Conservation (phyloP, 1,140 invertebrate species). For the Cotesia typhae region DNA sequence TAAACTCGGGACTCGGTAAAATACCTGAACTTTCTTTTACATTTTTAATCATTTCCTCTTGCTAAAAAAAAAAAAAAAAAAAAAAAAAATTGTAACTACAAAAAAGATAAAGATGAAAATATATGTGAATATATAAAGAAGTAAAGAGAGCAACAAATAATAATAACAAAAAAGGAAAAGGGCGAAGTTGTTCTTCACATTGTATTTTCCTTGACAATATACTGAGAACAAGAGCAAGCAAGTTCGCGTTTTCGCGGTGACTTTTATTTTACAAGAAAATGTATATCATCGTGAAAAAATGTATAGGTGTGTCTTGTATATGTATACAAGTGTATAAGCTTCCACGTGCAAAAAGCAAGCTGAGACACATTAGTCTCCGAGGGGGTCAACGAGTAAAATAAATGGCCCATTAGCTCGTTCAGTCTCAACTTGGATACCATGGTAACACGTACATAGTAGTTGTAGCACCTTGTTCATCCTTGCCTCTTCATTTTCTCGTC, state of each 20-base stretch:
- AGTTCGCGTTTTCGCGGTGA: conserved; percentile 7
- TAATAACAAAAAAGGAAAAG: conserved; percentile 1
- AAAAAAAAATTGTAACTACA: neutral
- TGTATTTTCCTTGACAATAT: conserved; percentile 14
- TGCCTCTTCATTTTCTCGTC: conserved; percentile 11
- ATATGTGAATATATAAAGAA: neutral
- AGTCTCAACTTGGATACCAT: conserved; percentile 33
- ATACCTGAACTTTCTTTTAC: conserved; percentile 23
- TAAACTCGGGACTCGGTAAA: neutral
- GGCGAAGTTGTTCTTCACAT: neutral
- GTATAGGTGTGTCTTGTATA: neutral
- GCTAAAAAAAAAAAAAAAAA: conserved; percentile 5
- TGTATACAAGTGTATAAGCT: conserved; percentile 24
- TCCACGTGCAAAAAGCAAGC: conserved; percentile 44
- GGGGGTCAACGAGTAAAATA: conserved; percentile 56
- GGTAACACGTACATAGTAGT: neutral
- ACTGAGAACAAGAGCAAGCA: neutral
- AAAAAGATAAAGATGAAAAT: conserved; percentile 2
- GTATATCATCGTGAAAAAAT: too few species aligned
- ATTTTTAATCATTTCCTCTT: conserved; percentile 25
- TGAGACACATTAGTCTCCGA: conserved; percentile 53
- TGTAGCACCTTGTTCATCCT: conserved; percentile 32
- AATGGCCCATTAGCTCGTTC: conserved; percentile 51
- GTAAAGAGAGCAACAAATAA: neutral
- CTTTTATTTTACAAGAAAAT: conserved; percentile 17